Conservation (phyloP, 1,140 invertebrate species). For the Drosophila quadrilineata region DNA sequence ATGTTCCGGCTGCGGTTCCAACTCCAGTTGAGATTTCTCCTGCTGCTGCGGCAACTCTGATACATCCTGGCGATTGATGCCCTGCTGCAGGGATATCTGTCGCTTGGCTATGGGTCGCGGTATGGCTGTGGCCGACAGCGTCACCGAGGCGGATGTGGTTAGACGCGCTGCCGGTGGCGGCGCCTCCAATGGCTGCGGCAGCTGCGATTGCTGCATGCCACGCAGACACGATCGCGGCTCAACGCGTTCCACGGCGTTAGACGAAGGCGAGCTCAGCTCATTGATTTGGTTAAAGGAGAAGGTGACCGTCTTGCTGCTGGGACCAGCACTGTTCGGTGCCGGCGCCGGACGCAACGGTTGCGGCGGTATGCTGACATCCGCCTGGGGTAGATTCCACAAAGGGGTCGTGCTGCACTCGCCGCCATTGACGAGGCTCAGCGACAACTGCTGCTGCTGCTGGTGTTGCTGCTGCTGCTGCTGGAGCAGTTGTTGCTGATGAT, state of each 20-base stretch:
- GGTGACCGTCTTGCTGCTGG: constrained; percentile 65
- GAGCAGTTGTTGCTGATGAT: constrained; percentile 7
- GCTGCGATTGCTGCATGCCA: background rate
- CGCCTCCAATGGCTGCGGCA: constrained; percentile 69
- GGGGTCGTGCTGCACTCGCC: constrained; percentile 70
- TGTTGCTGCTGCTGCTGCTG: constrained; percentile 1
- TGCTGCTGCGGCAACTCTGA: too few relatives aligned
- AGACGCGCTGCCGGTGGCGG: constrained; percentile 80
- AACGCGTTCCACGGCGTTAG: background rate
- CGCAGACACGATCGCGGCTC: constrained; percentile 41
- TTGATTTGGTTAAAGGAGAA: constrained; percentile 64
- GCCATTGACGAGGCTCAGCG: too few relatives aligned
- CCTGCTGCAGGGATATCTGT: constrained; percentile 59
- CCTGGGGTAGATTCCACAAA: constrained; percentile 71
- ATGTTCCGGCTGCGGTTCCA: background rate
- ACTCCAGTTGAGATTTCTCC: background rate
- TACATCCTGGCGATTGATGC: constrained; percentile 24
- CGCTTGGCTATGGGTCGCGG: constrained; percentile 68
- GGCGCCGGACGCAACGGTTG: constrained; percentile 81
- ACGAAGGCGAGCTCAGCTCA: constrained; percentile 39
- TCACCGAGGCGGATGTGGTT: constrained; percentile 63
- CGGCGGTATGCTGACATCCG: constrained; percentile 80
- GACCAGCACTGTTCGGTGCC: constrained; percentile 56
- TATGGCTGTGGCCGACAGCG: constrained; percentile 59
- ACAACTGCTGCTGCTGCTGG: background rate